Base-by-base conservation (phyloP, 2,797 vertebrate species). In the Hyperoplus immaculatus region DNA sequence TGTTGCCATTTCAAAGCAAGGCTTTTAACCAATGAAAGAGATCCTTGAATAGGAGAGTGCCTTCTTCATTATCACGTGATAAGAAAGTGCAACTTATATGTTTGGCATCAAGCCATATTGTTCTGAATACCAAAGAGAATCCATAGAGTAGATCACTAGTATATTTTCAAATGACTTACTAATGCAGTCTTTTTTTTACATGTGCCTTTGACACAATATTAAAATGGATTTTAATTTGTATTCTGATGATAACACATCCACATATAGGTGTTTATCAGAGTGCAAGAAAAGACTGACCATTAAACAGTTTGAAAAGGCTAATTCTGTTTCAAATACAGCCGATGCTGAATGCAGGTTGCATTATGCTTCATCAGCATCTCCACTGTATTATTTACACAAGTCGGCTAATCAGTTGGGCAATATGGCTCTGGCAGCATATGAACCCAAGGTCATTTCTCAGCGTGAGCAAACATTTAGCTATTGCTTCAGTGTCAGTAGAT, bases 391-490 rank as follows among this genome's bases (percentile, higher is more conserved):
- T 94, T 94, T 91, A 89, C 89, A 93, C 81, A 93, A 75, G 69
- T 67, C 29, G 5, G 55, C 21, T 84, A 83, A 87, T 81, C 82
- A 80, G 89, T 92, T 90, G 84, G 88, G 92, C 85, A 92, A 93
- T 77, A 76, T 71, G 81, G 81, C 74, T 84, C 41, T 69, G 63
- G 81, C 78, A 83, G 74, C 51, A 75, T 87, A 78, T 93, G 91
- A 93, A 93, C 92, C 70, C 74, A 76, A 83, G 91, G 92, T 88
- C 78, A 88, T 92, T 89, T 90, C 80, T 86, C 88, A 90, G 93
- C 68, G 67, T 92, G 81, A 85, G 90, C 92, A 95, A 96, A 95
- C 94, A 96, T 95, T 95, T 93, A 93, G 94, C 85, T 87, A 95
- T 95, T 96, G 94, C 94, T 82, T 93, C 93, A 95, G 86, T 85